Percentiles rank a stretch among this genome's conserved stretches.
phyloP scores from a whole-genome alignment of 2,888 invertebrate genomes.

The Tanypteryx hageni region DNA sequence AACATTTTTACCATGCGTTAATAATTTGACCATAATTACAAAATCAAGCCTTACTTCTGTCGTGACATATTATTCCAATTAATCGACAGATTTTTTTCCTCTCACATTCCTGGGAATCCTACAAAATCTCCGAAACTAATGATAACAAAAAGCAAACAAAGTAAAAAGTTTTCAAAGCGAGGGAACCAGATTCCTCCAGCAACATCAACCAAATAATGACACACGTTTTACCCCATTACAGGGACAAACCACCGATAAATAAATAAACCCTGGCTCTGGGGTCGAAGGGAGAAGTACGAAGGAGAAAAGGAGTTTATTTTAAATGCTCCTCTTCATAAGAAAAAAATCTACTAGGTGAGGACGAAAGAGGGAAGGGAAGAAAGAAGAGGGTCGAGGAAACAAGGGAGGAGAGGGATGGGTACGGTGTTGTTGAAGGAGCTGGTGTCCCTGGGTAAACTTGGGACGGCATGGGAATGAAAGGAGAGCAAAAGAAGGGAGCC shows the following conservation, averaged over 20 bases:
- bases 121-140: neutral
- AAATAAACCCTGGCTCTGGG: neutral
- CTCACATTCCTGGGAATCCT: neutral
- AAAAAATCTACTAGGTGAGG: neutral
- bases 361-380: neutral
- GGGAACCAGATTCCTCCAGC: neutral
- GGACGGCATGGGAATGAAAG: neutral
- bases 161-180: neutral
- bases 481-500: neutral
- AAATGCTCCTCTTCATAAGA: neutral
- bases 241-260: conserved; percentile 2
- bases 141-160: neutral
- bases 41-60: too few species aligned
- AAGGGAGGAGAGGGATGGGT: neutral
- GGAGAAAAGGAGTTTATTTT: neutral
- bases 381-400: neutral
- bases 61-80: neutral
- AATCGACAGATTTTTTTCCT: neutral
- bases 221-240: neutral
- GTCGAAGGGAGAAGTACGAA: too few species aligned
- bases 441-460: conserved; percentile 23
- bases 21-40: too few species aligned
- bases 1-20: too few species aligned
- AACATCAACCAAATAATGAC: neutral
- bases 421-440: neutral